Evolutionary conservation across 2,113 vertebrate species (phyloP), one percentile per base, ranked within the genome.

Genomic region (Urocolius indicus): DNA sequence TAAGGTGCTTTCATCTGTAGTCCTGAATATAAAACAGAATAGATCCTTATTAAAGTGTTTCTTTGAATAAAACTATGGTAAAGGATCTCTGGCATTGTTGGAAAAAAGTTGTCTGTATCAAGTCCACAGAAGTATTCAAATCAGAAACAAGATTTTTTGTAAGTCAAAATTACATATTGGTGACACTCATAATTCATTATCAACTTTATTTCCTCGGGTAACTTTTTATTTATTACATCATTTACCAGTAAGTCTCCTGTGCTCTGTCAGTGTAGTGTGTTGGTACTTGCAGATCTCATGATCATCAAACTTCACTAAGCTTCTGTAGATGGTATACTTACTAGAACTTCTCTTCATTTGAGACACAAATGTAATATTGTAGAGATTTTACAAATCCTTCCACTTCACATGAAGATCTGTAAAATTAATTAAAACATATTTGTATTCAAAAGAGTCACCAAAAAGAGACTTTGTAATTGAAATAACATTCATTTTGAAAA

Each of bases 351-450:
- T 91, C 24, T 90, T 94, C 9, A 55, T 52, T 84, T 89, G 38
- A 87, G 59, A 77, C 46, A 54, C 0, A 0, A 76, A 57, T 27
- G 23, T 84, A 76, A 75, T 63, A 75, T 30, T 68, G 52, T 45
- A 67, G 59, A 59, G 68, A 59, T 77, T 84, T 90, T 79, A 74
- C 32, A 78, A 43, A 63, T 71, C 52, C 48, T 87, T 84, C 43
- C 38, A 78, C 18, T 94, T 90, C 18, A n/a, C 18, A n/a, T 65
- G 30, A 6, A 34, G 66, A 62, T 75, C 84, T 94, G 45, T 91
- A 75, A 66, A 95, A 72, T 79, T 24, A 94, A 94, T 94, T 84
- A 94, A 57, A 72, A 72, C 38, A 55, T 89, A 84, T 51, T 93
- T 57, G 46, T 90, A 59, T 74, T 86, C 72, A 32, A 43, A 43